These are phyloP conservation scores for Pterocles orientalis DNA, from an alignment of 2,113 vertebrate species.

Conservation along the genomic window DNA sequence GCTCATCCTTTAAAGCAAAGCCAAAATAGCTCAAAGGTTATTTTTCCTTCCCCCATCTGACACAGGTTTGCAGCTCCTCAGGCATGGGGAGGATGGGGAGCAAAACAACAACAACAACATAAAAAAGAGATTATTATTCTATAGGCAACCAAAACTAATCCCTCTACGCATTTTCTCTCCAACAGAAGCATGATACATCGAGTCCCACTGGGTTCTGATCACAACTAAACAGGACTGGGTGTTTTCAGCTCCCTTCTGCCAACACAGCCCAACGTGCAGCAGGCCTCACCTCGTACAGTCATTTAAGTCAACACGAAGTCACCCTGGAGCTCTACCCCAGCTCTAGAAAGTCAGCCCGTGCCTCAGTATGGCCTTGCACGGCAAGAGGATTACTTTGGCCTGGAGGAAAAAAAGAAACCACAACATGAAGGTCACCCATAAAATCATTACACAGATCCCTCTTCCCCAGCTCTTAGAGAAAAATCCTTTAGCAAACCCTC, in stretches of 20 bases:
- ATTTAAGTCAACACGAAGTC: background rate
- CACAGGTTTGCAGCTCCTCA: constrained; percentile 26
- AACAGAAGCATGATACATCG: background rate
- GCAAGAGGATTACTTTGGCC: constrained; percentile 55
- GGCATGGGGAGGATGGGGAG: constrained; percentile 17
- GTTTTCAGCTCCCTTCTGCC: background rate
- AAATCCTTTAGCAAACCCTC: constrained; percentile 34
- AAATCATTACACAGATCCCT: constrained; percentile 35
- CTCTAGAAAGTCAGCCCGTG: constrained; percentile 7
- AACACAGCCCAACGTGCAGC: constrained; percentile 10
- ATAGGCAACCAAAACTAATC: constrained; percentile 7
- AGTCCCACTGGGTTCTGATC: background rate
- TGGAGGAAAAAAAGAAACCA: constrained; percentile 57
- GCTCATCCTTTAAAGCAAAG: constrained; percentile 27
- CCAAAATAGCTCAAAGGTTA: constrained; percentile 25
- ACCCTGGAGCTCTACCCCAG: constrained; percentile 19
- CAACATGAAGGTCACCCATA: constrained; percentile 52
- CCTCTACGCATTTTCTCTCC: background rate
- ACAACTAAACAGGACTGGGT: background rate
- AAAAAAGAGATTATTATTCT: background rate
- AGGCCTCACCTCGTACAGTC: background rate
- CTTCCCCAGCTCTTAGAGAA: constrained; percentile 6
- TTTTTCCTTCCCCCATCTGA: constrained; percentile 31
- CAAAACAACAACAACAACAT: background rate
- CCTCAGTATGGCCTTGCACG: constrained; percentile 3